phyloP scores from a whole-genome alignment of 2,113 vertebrate species.

The Chroicocephalus ridibundus region DNA sequence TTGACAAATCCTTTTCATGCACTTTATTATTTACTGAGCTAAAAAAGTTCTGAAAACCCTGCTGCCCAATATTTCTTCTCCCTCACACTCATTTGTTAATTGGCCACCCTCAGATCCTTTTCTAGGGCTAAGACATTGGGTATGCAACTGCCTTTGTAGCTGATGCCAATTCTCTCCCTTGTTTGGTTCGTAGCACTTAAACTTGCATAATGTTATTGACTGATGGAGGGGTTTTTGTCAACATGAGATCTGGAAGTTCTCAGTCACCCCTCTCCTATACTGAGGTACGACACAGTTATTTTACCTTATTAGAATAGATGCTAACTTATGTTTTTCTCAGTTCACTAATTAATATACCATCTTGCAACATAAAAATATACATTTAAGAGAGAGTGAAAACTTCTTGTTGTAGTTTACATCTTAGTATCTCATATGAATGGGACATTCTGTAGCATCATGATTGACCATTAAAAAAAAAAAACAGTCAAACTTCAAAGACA shows the following conservation, averaged over 20 bases:
- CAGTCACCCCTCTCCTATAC: neutral
- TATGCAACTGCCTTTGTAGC: neutral
- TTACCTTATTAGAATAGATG: neutral
- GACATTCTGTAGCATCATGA: neutral
- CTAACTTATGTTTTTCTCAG: neutral
- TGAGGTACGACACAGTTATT: neutral
- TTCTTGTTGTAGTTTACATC: neutral
- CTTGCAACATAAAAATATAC: neutral
- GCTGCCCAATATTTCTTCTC: neutral
- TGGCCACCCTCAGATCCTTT: constrained; percentile 6
- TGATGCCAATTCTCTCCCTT: neutral
- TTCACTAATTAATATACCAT: neutral
- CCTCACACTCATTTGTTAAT: constrained; percentile 23
- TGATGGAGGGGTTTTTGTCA: neutral
- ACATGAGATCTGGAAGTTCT: neutral
- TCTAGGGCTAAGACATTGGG: neutral
- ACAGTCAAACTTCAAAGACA: neutral
- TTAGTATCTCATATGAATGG: neutral
- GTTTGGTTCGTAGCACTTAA: neutral
- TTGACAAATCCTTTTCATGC: neutral
- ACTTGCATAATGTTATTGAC: neutral
- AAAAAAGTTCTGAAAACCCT: neutral
- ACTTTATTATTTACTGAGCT: neutral
- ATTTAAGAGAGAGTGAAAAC: neutral
- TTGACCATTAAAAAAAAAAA: neutral